Evolutionary conservation across 2,797 vertebrate species (phyloP), one percentile per base, ranked within the genome.

Genomic region (Callimico goeldii): DNA sequence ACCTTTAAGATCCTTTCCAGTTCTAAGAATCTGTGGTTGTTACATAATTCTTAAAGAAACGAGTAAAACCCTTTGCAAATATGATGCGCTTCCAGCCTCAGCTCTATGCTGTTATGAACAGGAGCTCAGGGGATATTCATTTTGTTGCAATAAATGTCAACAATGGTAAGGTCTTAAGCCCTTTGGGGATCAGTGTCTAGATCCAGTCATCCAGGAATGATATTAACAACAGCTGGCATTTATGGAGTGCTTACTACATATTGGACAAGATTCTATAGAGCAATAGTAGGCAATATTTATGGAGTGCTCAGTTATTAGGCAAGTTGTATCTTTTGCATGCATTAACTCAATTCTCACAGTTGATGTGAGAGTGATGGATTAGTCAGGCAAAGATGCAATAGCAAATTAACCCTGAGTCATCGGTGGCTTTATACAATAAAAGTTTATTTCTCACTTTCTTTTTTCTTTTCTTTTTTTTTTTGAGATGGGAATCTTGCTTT

Each of bases 21-120:
- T 26, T 79, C 43, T 4, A 26, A 43, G 79, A 76, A 61, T n/a
- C 77, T 43, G 75, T 14, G 1, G 52, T 86, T 85, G 79, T 48
- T 92, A 55, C 72, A n/a, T 90, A 88, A 93, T 88, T 94, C 67
- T 92, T 94, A 84, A 57, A 79, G 72, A 90, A 75, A 88, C 28
- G 30, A 90, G 48, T 58, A 91, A 92, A 96, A 58, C 46, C 79
- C 46, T 95, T 79, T 86, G 85, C 79, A 97, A 97, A 96, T 41
- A 95, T 2, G 52, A 90, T 77, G 33, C 17, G 20, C 10, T 26
- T 86, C 19, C 3, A 88, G 84, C 26, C 48, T 33, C 24, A 52
- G 94, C 33, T 36, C 39, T 61, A 2, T 48, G 75, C 30, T 81
- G 17, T 94, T 96, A 82, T 94, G 89, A 95, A 91, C 10, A 77